These are phyloP conservation scores for Lissocephala sabroskyi DNA, from an alignment of 2,888 invertebrate species.

Conservation along the genomic window DNA sequence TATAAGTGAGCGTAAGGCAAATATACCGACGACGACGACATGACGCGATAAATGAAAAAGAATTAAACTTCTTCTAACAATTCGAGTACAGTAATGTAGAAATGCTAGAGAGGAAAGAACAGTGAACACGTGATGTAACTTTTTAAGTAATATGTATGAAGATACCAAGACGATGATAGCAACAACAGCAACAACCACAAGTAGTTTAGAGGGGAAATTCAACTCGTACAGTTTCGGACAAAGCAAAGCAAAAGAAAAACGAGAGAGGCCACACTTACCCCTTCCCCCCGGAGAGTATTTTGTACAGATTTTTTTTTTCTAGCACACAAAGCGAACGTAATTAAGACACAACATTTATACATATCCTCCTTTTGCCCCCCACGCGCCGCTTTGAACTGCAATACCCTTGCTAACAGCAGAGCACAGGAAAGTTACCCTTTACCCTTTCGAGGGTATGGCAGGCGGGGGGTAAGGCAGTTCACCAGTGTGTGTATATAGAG, in stretches of 20 bases:
- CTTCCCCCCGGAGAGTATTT: too few relatives aligned
- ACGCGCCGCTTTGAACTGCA: too few relatives aligned
- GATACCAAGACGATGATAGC: background rate
- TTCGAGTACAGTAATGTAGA: slow-evolving; percentile 14
- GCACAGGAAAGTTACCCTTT: slow-evolving; percentile 2
- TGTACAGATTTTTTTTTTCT: too few relatives aligned
- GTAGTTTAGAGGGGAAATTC: background rate
- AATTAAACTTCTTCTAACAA: slow-evolving; percentile 13
- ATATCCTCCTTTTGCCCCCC: too few relatives aligned
- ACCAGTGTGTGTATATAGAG: too few relatives aligned
- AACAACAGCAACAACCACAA: background rate
- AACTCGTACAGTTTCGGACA: too few relatives aligned
- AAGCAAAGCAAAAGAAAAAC: slow-evolving; percentile 6
- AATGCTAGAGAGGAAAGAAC: slow-evolving; percentile 42
- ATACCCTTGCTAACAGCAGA: slow-evolving; percentile 15
- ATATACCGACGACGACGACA: background rate
- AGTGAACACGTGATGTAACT: slow-evolving; percentile 64
- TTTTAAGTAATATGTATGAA: slow-evolving; percentile 47
- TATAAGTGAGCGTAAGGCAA: slow-evolving; percentile 23
- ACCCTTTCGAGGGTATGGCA: too few relatives aligned
- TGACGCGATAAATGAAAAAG: slow-evolving; percentile 29
- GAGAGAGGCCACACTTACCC: slow-evolving; percentile 10
- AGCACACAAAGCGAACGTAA: too few relatives aligned
- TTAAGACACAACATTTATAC: too few relatives aligned
- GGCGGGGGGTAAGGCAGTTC: too few relatives aligned